These are phyloP conservation scores for Sebastes alutus DNA, from an alignment of 2,797 vertebrate genomes.

Conservation along the genomic window DNA sequence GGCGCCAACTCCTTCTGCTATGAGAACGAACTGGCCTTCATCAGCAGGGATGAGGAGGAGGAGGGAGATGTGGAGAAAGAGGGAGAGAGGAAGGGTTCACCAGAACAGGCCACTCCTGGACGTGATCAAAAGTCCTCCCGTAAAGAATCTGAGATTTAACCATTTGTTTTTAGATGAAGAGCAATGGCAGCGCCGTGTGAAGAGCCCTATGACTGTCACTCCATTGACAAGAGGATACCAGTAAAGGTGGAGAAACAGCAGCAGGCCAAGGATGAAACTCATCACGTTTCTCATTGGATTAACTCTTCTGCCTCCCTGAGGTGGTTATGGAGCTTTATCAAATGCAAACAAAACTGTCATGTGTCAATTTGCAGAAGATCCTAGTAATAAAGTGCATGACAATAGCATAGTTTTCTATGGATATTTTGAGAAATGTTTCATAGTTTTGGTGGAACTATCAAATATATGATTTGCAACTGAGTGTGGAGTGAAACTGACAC, in stretches of 20 bases:
- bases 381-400: slow-evolving; percentile 51
- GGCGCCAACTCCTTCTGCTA: slow-evolving; percentile 94
- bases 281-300: slow-evolving; percentile 2
- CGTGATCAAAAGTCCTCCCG: slow-evolving; percentile 86
- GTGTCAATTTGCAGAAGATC: slow-evolving; percentile 26
- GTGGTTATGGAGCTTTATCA: slow-evolving; percentile 43
- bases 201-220: slow-evolving; percentile 58
- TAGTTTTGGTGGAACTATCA: slow-evolving; percentile 10
- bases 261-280: slow-evolving; percentile 11
- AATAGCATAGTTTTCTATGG: slow-evolving; percentile 54
- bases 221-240: slow-evolving; percentile 55
- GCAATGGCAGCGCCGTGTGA: slow-evolving; percentile 79
- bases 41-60: slow-evolving; percentile 87
- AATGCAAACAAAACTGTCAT: slow-evolving; percentile 29
- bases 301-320: slow-evolving; percentile 12
- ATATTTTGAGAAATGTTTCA: slow-evolving; percentile 37
- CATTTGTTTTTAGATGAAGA: slow-evolving; percentile 73
- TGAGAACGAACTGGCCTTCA: slow-evolving; percentile 94
- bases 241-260: slow-evolving; percentile 21
- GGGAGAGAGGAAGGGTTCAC: slow-evolving; percentile 75
- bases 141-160: slow-evolving; percentile 93
- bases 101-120: slow-evolving; percentile 78
- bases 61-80: slow-evolving; percentile 75
- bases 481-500: slow-evolving; percentile 17
- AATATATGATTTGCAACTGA: not conserved